Percentiles rank a stretch among this genome's conserved stretches.
Conservation (phyloP, 2,888 invertebrate species). For the Limnephilus marmoratus region DNA sequence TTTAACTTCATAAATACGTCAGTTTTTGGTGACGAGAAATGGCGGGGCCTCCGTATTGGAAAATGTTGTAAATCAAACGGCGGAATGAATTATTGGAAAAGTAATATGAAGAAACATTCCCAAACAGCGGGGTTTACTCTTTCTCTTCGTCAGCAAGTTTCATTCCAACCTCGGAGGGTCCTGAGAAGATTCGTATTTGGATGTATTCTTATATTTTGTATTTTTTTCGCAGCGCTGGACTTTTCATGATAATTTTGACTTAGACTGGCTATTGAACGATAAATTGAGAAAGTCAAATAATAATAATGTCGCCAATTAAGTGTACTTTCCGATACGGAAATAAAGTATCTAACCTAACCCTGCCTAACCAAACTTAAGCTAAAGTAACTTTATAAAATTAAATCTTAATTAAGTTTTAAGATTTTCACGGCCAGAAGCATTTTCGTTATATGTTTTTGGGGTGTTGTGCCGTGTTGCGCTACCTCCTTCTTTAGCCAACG, state of each 20-base stretch:
- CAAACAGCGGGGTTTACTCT: slow-evolving; percentile 3
- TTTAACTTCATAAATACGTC: slow-evolving; percentile 57
- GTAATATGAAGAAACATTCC: slow-evolving; percentile 60
- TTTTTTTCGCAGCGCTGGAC: slow-evolving; percentile 4
- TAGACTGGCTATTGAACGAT: neutral
- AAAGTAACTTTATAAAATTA: neutral
- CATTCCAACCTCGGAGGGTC: slow-evolving; percentile 15
- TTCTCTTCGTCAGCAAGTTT: slow-evolving; percentile 57
- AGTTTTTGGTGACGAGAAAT: slow-evolving; percentile 52
- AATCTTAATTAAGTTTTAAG: too few species aligned
- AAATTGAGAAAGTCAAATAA: neutral
- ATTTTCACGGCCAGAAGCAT: too few species aligned
- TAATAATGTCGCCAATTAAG: neutral
- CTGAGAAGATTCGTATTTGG: neutral
- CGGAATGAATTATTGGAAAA: slow-evolving; percentile 65
- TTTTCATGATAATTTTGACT: neutral
- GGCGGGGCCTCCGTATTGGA: slow-evolving; percentile 58
- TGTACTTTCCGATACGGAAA: neutral
- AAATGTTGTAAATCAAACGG: slow-evolving; percentile 65
- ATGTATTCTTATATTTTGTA: slow-evolving; percentile 19
- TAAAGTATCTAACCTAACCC: neutral
- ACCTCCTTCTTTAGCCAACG: too few species aligned
- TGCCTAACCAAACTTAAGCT: neutral
- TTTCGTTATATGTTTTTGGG: too few species aligned
- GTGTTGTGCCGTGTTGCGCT: too few species aligned